These are phyloP conservation scores for Drosophila malerkotliana DNA, from an alignment of 1,140 invertebrate species.

Conservation along the genomic window DNA sequence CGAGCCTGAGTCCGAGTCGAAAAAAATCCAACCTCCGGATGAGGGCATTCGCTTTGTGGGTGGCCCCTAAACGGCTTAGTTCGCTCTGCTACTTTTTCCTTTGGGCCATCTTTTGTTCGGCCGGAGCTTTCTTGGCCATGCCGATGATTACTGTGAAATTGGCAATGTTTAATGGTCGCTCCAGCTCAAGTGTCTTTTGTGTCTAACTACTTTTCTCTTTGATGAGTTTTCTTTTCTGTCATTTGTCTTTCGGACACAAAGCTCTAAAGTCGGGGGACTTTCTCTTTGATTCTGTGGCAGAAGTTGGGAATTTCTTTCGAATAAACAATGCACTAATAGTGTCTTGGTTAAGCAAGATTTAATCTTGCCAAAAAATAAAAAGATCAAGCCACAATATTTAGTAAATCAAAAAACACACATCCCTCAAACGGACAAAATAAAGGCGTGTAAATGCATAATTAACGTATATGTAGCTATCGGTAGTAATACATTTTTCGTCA, in stretches of 20 bases:
- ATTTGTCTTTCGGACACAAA: constrained; percentile 34
- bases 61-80: constrained; percentile 76
- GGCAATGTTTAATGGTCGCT: constrained; percentile 75
- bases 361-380: constrained; percentile 7
- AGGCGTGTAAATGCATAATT: constrained; percentile 53
- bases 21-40: neutral
- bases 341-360: constrained; percentile 36
- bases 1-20: neutral
- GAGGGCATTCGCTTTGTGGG: constrained; percentile 56
- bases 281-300: constrained; percentile 45
- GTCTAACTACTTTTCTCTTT: constrained; percentile 73
- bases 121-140: constrained; percentile 44
- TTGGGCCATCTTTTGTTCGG: constrained; percentile 43
- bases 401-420: constrained; percentile 19
- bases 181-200: constrained; percentile 54
- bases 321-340: constrained; percentile 25
- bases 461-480: constrained; percentile 27
- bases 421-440: constrained; percentile 12
- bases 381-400: neutral
- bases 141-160: constrained; percentile 77
- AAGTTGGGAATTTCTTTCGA: neutral
- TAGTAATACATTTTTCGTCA: constrained; percentile 49
- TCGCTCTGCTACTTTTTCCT: constrained; percentile 68
- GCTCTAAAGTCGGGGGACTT: constrained; percentile 50
- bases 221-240: constrained; percentile 68